Base-by-base conservation (phyloP, 2,888 invertebrate genomes). In the Oxytorus armatus region DNA sequence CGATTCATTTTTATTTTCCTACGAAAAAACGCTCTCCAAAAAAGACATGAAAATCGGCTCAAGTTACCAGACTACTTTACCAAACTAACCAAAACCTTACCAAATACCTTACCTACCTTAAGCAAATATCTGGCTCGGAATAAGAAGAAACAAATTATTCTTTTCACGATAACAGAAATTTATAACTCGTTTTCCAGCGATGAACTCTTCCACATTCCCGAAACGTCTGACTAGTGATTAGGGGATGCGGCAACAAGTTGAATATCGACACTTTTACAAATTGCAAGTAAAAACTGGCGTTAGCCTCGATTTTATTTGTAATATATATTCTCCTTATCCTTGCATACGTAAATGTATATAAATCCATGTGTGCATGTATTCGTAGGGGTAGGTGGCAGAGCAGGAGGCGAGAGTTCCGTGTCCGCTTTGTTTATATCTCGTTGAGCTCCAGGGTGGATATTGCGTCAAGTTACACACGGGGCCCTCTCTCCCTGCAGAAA, bases 381-480 rank as follows among this genome's bases (percentile, higher is more conserved):
- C 49, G 75, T 49, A 53, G 23, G 44, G 25, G 33, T 49, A 44
- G 18, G 65, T 53, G 69, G 36, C 18, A 44, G 42, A 44, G 77
- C 42, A 47, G 51, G 36, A 47, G 36, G 53, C 70, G 51, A 23
- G 23, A 82, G 59, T 66, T 75, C n/a, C 59, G 77, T 76, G 79
- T 82, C 82, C 83, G 83, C 82, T 79, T 84, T 83, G 84, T 84
- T 83, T 77, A 82, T 83, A 82, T 84, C 39, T 84, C 84, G 82
- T 80, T 83, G 82, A 82, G 84, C 76, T 83, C n/a, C 82, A 55
- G 65, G 82, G 33, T 70, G 77, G 85, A 85, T 88, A 86, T 87
- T 87, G 86, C 86, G 79, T 84, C 83, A 82, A 86, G 85, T 83
- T 87, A 82, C 82, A 83, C 85, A 77, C 82, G 79, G 33, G 29